Base-by-base conservation (phyloP, 2,797 vertebrate genomes). In the Antrozous pallidus region DNA sequence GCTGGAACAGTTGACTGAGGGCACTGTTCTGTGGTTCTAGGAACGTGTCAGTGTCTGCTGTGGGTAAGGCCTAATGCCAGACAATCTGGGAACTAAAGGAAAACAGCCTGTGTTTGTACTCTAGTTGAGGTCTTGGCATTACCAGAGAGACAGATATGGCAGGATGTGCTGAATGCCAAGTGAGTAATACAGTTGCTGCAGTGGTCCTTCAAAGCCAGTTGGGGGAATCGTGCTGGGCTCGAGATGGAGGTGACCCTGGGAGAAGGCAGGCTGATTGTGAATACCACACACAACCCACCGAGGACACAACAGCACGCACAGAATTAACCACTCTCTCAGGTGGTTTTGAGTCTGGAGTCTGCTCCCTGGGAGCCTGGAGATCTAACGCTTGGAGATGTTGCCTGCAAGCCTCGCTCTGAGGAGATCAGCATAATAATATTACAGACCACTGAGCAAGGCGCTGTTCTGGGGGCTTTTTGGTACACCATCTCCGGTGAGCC, bases 61-160 rank as follows among this genome's bases (percentile, higher is more conserved):
- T 51, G 47, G 77, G 31, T 56, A 47, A 51, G 26, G 38, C 75
- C 11, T 40, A 47, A 45, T 58, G 78, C 71, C 38, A 88, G 71
- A 63, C 33, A 65, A 3, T 78, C 11, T 90, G 73, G 58, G 63
- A 63, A 77, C 78, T 61, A 1, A 78, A 54, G 84, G 71, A 89
- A 92, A 91, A 36, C 58, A 91, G 87, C 36, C 63, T 86, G 65
- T 82, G 82, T 78, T 58, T 71, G 42, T 86, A 65, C 6, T 90
- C 63, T 90, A 45, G 65, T 80, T 54, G 56, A 94, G 83, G 67
- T 89, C 86, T 77, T 96, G 86, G 79, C 86, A 40, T 67, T 91
- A 51, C 14, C 79, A 26, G 74, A 89, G 92, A 90, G 70, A 90
- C 38, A 51, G 33, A 82, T 58, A 47, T 6, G 61, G 85, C 12